A percentile compares a stretch with the other conserved stretches of the same genome.
Conservation (phyloP, 2,113 vertebrate species). For the Cyanoramphus novaezelandiae region DNA sequence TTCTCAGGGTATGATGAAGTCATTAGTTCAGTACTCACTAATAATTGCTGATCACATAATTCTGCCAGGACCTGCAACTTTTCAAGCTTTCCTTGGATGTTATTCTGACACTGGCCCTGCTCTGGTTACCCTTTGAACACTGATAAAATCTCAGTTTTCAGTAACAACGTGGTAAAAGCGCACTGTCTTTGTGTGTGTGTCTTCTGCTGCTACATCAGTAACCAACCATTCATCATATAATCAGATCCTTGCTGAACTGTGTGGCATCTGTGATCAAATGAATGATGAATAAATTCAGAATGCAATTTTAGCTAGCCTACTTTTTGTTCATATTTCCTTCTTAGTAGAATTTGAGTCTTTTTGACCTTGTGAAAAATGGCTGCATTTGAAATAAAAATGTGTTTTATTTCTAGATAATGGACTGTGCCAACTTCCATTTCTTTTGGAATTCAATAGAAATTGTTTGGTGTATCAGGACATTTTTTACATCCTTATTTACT, state of each 20-base stretch:
- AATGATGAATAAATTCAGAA: conserved; percentile 62
- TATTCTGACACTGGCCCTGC: not conserved
- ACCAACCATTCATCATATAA: conserved; percentile 14
- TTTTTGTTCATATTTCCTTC: conserved; percentile 54
- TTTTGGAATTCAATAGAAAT: conserved; percentile 53
- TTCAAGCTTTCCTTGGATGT: not conserved
- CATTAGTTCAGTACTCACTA: not conserved
- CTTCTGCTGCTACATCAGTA: conserved; percentile 10
- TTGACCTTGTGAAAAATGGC: conserved; percentile 69
- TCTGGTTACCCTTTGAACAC: not conserved
- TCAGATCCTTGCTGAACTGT: conserved; percentile 37
- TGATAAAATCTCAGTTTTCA: not conserved
- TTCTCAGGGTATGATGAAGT: not conserved
- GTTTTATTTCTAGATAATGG: conserved; percentile 67
- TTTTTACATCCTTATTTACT: conserved; percentile 64
- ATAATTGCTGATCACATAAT: not conserved
- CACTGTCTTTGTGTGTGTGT: not conserved
- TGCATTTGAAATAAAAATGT: conserved; percentile 67
- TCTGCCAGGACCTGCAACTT: not conserved
- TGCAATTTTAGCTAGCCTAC: conserved; percentile 32
- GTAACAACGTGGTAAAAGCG: not conserved
- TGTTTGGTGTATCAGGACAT: conserved; percentile 30
- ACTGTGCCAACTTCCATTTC: conserved; percentile 71
- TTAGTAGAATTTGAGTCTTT: conserved; percentile 49
- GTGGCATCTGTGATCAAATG: conserved; percentile 54